Percentiles rank a stretch among this genome's conserved stretches.
Evolutionary conservation across 2,888 invertebrate species (phyloP).

Genomic region (Scaptomyza tumidula): DNA sequence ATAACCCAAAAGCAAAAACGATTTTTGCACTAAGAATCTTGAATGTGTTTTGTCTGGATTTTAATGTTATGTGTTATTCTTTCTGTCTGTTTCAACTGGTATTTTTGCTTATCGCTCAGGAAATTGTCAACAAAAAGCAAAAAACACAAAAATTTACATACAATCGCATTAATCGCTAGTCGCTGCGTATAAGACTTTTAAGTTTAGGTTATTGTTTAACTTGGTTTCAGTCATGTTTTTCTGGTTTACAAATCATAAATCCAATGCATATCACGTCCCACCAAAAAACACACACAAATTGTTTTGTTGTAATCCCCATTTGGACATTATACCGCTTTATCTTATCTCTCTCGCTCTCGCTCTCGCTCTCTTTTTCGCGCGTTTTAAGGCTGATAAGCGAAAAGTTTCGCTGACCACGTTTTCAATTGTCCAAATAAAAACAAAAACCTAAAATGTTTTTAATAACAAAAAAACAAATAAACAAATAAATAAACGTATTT

Average conservation of each 20-base stretch:
- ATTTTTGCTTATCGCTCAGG: constrained; percentile 38
- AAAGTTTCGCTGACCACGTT: constrained; percentile 48
- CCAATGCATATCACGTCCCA: constrained; percentile 40
- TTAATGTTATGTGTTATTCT: constrained; percentile 39
- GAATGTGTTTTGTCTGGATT: constrained; percentile 28
- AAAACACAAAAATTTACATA: constrained; percentile 46
- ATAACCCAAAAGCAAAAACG: constrained; percentile 31
- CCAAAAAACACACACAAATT: too few species aligned
- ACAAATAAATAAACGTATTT: constrained; percentile 1
- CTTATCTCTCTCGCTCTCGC: too few species aligned
- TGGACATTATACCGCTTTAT: constrained; percentile 39
- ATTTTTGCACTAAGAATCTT: constrained; percentile 51
- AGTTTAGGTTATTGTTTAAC: constrained; percentile 38
- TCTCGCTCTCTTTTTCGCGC: too few species aligned
- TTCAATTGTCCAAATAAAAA: constrained; percentile 29
- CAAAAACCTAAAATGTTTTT: background rate
- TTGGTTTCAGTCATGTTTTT: constrained; percentile 51
- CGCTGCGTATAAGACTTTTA: constrained; percentile 11
- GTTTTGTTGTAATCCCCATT: constrained; percentile 53
- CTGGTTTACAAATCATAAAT: constrained; percentile 54
- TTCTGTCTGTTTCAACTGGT: constrained; percentile 40
- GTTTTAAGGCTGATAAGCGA: constrained; percentile 43
- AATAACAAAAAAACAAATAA: background rate
- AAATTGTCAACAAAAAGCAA: constrained; percentile 22
- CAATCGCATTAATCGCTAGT: constrained; percentile 30